phyloP scores from a whole-genome alignment of 2,797 vertebrate species.

The Bryconaethiops microstoma region DNA sequence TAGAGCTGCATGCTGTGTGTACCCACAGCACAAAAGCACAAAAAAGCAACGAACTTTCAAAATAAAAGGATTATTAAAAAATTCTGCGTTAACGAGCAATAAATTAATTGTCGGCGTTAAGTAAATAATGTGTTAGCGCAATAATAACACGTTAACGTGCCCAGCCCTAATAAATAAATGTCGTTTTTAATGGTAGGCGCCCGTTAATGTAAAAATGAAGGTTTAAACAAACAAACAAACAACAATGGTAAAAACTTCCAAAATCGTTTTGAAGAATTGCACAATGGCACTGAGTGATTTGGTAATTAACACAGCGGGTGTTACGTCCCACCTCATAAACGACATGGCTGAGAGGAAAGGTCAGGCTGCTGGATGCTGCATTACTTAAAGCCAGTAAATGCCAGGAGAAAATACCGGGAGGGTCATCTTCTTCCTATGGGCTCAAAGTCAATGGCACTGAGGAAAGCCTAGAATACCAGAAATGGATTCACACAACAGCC shows the following conservation, averaged over 20 bases:
- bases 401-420: not conserved
- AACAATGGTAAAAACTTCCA: not conserved
- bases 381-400: slow-evolving; percentile 16
- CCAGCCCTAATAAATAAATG: too few relatives aligned
- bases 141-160: too few relatives aligned
- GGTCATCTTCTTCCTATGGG: not conserved
- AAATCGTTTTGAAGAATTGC: not conserved
- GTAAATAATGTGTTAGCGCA: too few relatives aligned
- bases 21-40: too few relatives aligned
- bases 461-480: not conserved
- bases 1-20: too few relatives aligned
- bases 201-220: too few relatives aligned
- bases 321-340: slow-evolving; percentile 17
- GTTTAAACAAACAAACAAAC: not conserved
- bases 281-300: not conserved
- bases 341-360: slow-evolving; percentile 5
- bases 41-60: too few relatives aligned
- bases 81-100: too few relatives aligned
- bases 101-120: too few relatives aligned
- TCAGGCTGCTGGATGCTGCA: not conserved
- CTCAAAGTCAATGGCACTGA: not conserved
- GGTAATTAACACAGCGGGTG: slow-evolving; percentile 8
- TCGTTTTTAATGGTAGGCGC: too few relatives aligned
- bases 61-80: too few relatives aligned
- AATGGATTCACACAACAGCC: not conserved